These are phyloP conservation scores for Nasonia vitripennis DNA, from an alignment of 1,140 invertebrate species.

Conservation along the genomic window DNA sequence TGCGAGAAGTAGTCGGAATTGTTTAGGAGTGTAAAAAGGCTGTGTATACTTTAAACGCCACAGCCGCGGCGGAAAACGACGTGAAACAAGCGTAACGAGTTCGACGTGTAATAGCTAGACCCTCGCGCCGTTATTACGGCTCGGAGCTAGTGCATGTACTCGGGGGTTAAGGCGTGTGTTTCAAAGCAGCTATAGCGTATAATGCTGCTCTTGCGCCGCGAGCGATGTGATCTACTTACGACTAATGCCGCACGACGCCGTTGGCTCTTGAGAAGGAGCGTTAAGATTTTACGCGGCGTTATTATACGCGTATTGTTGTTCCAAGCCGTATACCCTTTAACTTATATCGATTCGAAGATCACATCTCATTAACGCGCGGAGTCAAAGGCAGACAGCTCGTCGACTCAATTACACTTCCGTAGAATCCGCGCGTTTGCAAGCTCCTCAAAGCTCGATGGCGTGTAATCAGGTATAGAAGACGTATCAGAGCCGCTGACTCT, in stretches of 20 bases:
- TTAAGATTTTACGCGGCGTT: not conserved
- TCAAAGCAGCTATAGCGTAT: not conserved
- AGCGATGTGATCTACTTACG: conserved; percentile 16
- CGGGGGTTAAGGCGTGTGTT: too few species aligned
- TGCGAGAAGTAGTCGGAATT: too few species aligned
- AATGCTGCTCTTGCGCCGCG: not conserved
- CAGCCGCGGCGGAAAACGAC: too few species aligned
- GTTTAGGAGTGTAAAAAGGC: too few species aligned
- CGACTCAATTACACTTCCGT: not conserved
- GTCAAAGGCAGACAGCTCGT: too few species aligned
- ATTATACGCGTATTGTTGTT: too few species aligned
- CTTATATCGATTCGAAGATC: too few species aligned
- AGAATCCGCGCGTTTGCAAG: not conserved
- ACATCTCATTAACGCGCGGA: too few species aligned
- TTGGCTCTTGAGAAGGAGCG: not conserved
- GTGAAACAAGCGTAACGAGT: not conserved
- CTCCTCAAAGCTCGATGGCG: not conserved
- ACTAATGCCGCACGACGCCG: not conserved
- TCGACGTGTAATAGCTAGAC: not conserved
- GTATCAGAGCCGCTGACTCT: not conserved
- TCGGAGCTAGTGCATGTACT: too few species aligned
- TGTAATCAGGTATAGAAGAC: not conserved
- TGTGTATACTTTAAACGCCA: too few species aligned
- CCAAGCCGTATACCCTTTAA: too few species aligned
- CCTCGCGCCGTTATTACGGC: not conserved